These are phyloP conservation scores for Galerucella pusilla DNA, from an alignment of 2,888 invertebrate genomes.

Conservation along the genomic window DNA sequence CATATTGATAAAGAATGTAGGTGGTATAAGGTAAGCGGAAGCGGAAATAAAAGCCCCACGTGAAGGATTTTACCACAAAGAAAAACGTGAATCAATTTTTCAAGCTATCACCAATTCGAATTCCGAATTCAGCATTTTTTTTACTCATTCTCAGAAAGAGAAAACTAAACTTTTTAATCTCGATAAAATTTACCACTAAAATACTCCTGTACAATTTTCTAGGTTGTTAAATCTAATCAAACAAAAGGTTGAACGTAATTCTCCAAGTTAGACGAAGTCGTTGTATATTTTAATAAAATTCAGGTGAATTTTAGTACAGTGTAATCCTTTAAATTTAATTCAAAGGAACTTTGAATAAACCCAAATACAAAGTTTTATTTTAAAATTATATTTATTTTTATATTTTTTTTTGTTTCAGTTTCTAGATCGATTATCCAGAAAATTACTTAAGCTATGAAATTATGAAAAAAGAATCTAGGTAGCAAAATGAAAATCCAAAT, in stretches of 20 bases:
- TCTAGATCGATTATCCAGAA: neutral
- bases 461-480: neutral
- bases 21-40: too few relatives aligned
- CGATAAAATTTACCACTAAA: neutral
- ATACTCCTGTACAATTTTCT: neutral
- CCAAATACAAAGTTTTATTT: neutral
- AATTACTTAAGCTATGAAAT: neutral
- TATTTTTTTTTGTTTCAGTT: slow-evolving; percentile 13
- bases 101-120: too few relatives aligned
- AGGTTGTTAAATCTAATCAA: neutral
- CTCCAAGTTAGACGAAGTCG: neutral
- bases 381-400: neutral
- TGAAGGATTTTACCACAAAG: too few relatives aligned
- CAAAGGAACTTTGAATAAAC: neutral
- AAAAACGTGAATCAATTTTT: too few relatives aligned
- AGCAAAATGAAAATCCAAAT: neutral
- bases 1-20: too few relatives aligned
- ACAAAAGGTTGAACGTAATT: neutral
- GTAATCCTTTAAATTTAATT: neutral
- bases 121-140: too few relatives aligned
- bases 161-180: too few relatives aligned
- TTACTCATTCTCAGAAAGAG: too few relatives aligned
- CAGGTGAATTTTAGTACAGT: neutral
- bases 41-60: too few relatives aligned
- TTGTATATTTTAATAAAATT: neutral